phyloP scores from a whole-genome alignment of 1,140 invertebrate genomes.

The Sitobion miscanthi region DNA sequence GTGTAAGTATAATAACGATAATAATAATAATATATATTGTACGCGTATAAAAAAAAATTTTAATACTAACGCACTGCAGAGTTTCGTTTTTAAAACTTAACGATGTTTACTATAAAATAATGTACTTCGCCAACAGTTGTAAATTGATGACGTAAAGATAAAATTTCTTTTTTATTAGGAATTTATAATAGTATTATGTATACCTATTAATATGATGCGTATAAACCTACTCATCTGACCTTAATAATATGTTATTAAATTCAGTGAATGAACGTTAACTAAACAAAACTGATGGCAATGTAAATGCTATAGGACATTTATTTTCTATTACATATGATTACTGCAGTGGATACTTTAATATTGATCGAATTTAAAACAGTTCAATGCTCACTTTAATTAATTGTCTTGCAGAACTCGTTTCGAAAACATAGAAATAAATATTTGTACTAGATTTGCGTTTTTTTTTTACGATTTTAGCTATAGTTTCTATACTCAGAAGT shows the following conservation, averaged over 20 bases:
- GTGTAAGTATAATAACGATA: background rate
- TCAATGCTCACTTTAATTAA: background rate
- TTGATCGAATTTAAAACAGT: background rate
- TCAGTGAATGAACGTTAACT: background rate
- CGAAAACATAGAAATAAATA: background rate
- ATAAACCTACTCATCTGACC: background rate
- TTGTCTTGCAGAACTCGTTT: background rate
- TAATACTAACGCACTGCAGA: background rate
- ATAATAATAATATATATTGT: background rate
- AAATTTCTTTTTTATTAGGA: background rate
- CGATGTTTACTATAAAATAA: background rate
- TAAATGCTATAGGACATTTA: background rate
- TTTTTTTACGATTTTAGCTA: background rate
- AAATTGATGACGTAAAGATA: background rate
- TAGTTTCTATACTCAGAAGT: background rate
- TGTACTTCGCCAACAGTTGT: background rate
- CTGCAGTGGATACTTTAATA: background rate
- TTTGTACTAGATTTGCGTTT: background rate
- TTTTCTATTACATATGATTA: background rate
- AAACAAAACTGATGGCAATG: background rate
- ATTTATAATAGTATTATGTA: background rate
- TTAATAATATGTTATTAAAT: background rate
- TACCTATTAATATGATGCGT: background rate
- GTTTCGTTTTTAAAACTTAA: background rate
- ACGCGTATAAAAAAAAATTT: background rate